Evolutionary conservation across 2,888 invertebrate genomes (phyloP), one percentile per base, ranked within the genome.

Genomic region (Microlaimidae sp.): DNA sequence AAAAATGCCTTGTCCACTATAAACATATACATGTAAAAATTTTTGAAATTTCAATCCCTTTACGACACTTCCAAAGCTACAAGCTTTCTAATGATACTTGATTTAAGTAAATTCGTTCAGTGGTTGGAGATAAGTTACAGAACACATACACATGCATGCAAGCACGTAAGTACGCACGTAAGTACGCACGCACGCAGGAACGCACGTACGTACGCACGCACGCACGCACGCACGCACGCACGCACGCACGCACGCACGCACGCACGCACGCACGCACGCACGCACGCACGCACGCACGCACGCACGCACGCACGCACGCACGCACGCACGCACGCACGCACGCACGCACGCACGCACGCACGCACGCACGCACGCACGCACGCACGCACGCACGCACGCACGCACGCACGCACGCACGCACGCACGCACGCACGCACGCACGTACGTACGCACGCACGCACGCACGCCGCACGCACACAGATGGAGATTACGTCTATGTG

Each of bases 141-240:
- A n/a, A n/a, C n/a, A n/a, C n/a, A n/a, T n/a, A n/a, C n/a, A n/a
- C n/a, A n/a, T n/a, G n/a, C n/a, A n/a, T n/a, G n/a, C n/a, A n/a
- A n/a, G n/a, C n/a, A n/a, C n/a, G n/a, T n/a, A n/a, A n/a, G n/a
- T n/a, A n/a, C n/a, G n/a, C n/a, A n/a, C n/a, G n/a, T n/a, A n/a
- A n/a, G n/a, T n/a, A n/a, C n/a, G n/a, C n/a, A n/a, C n/a, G n/a
- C n/a, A n/a, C n/a, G n/a, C n/a, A n/a, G n/a, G n/a, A n/a, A n/a
- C n/a, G n/a, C n/a, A n/a, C n/a, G n/a, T n/a, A n/a, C n/a, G 49
- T 42, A 49, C 46, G 46, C 46, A 45, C 46, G 46, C 46, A 45
- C 46, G 46, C 19, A 45, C 46, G 46, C 46, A 45, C 19, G 46
- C 13, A 45, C 46, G 46, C 46, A 45, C 19, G 46, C 46, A 45